A percentile compares a stretch with the other conserved stretches of the same genome.
Evolutionary conservation across 2,888 invertebrate species (phyloP).

Genomic region (Tenthredo notha): DNA sequence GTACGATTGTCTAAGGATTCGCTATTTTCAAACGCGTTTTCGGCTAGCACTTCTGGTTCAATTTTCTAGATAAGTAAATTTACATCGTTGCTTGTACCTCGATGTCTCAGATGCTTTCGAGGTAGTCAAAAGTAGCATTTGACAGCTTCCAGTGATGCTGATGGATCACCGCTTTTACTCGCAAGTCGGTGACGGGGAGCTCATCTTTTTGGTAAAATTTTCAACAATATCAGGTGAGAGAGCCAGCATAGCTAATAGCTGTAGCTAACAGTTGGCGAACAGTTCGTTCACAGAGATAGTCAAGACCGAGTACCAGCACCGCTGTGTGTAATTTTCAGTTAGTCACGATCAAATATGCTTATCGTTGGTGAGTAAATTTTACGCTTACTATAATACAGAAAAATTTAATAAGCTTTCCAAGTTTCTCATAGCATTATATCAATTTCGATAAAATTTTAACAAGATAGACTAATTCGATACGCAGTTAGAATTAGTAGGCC

Average conservation of each 20-base stretch:
- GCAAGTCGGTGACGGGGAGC: neutral
- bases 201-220: conserved; percentile 9
- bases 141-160: neutral
- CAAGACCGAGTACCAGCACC: neutral
- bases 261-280: neutral
- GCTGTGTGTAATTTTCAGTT: conserved; percentile 12
- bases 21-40: neutral
- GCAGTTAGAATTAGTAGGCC: neutral
- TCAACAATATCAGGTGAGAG: conserved; percentile 2
- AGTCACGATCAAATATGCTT: conserved; percentile 27
- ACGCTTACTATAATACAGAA: neutral
- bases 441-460: neutral
- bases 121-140: conserved; percentile 10
- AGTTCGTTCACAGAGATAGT: conserved; percentile 21
- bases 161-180: conserved; percentile 25
- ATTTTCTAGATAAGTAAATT: neutral
- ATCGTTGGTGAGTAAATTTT: conserved; percentile 18
- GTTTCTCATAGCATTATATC: neutral
- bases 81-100: neutral
- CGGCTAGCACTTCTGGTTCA: neutral
- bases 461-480: neutral
- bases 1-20: neutral
- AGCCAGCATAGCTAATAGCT: neutral
- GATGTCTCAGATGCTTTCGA: conserved; percentile 23
- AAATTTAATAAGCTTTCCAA: conserved; percentile 9